Evolutionary conservation across 2,888 invertebrate genomes (phyloP).

Genomic region (Microplitis deprimator): DNA sequence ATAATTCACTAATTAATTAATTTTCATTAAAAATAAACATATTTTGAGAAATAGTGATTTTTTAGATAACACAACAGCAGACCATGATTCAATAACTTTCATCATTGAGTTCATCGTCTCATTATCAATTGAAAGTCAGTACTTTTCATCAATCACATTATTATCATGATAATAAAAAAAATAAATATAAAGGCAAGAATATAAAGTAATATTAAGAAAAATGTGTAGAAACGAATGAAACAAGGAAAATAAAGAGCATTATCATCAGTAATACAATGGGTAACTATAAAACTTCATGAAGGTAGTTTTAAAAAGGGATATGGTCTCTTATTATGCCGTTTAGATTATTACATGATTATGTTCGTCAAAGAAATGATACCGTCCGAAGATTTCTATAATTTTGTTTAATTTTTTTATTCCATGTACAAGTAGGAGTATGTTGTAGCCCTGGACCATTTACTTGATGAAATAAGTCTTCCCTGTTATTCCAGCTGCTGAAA

Average conservation of each 20-base stretch:
- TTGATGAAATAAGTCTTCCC: slow-evolving; percentile 38
- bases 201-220: neutral
- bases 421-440: neutral
- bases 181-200: too few species aligned
- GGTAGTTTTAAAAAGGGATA: slow-evolving; percentile 3
- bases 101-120: neutral
- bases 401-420: slow-evolving; percentile 16
- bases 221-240: neutral
- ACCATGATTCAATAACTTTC: neutral
- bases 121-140: neutral
- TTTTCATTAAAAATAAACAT: neutral
- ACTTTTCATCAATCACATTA: neutral
- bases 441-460: neutral
- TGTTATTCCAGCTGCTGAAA: slow-evolving; percentile 20
- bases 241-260: neutral
- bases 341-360: slow-evolving; percentile 51
- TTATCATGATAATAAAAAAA: too few species aligned
- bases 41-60: neutral
- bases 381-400: slow-evolving; percentile 22
- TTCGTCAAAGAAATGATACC: slow-evolving; percentile 44
- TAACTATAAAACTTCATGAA: slow-evolving; percentile 21
- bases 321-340: slow-evolving; percentile 50
- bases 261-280: neutral
- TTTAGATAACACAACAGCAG: neutral
- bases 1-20: neutral